Evolutionary conservation across 2,888 invertebrate species (phyloP).

Genomic region (Idaea straminata): DNA sequence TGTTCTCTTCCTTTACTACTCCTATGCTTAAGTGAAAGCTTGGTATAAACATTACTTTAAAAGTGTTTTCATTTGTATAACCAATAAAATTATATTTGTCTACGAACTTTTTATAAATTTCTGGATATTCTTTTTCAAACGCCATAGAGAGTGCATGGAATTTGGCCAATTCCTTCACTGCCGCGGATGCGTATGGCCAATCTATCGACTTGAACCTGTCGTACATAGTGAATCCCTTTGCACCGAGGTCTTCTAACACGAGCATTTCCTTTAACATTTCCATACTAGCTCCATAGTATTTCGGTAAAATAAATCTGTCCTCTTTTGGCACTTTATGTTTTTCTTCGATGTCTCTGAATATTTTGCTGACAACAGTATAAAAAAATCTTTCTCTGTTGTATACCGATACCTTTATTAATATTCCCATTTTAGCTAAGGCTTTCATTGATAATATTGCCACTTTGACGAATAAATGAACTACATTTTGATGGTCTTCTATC

Average conservation of each 20-base stretch:
- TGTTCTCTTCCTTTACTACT: constrained; percentile 18
- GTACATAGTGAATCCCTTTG: constrained; percentile 35
- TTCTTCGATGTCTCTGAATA: constrained; percentile 35
- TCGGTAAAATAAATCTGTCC: constrained; percentile 35
- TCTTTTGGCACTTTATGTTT: constrained; percentile 33
- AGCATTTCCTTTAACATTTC: constrained; percentile 38
- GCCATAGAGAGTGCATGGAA: constrained; percentile 58
- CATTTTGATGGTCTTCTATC: neutral
- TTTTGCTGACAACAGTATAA: constrained; percentile 9
- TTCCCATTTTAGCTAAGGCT: neutral
- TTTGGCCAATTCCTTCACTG: constrained; percentile 42
- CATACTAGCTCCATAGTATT: constrained; percentile 36
- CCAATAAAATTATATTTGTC: constrained; percentile 6
- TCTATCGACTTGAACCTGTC: constrained; percentile 41
- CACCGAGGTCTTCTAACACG: constrained; percentile 45
- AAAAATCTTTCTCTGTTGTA: neutral
- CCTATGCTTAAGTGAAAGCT: constrained; percentile 10
- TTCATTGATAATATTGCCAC: neutral
- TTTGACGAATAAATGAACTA: constrained; percentile 3
- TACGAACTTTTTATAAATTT: constrained; percentile 23
- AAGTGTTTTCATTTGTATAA: constrained; percentile 12
- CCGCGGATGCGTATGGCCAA: constrained; percentile 39
- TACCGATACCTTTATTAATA: neutral
- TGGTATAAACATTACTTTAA: constrained; percentile 4
- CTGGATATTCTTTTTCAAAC: constrained; percentile 45